These are phyloP conservation scores for Ornithorhynchus anatinus DNA, from an alignment of 2,113 vertebrate species.

Conservation along the genomic window DNA sequence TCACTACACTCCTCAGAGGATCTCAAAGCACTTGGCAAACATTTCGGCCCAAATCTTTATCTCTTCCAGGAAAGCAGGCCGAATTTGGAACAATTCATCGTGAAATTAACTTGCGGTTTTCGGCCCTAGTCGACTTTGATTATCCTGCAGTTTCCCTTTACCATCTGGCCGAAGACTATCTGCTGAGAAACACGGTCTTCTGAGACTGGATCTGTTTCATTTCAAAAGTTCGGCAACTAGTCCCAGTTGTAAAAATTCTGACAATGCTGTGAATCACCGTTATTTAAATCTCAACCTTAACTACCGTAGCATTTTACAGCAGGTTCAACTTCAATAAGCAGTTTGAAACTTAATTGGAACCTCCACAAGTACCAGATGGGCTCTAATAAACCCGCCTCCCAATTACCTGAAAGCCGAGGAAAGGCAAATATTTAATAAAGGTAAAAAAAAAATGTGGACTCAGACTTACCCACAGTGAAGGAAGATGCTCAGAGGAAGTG, in stretches of 20 bases:
- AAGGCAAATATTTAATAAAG: not conserved
- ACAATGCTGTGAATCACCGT: not conserved
- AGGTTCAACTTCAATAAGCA: not conserved
- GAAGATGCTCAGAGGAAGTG: slow-evolving; percentile 88
- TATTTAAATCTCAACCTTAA: not conserved
- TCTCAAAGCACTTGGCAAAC: not conserved
- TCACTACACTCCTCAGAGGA: not conserved
- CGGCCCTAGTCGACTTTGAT: not conserved
- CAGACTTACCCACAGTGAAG: slow-evolving; percentile 85
- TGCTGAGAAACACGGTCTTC: not conserved
- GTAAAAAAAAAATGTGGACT: slow-evolving; percentile 4
- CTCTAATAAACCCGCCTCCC: not conserved
- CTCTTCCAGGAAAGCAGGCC: not conserved
- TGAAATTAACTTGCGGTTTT: not conserved
- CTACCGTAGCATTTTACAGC: not conserved
- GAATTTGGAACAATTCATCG: too few relatives aligned
- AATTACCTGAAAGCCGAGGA: not conserved
- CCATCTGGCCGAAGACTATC: not conserved
- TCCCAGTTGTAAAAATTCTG: not conserved
- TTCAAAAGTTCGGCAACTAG: not conserved
- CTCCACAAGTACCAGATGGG: not conserved
- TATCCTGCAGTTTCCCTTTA: not conserved
- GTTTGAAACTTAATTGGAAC: not conserved
- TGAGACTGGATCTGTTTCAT: not conserved
- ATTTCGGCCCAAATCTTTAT: not conserved